phyloP scores from a whole-genome alignment of 53 echinoderm and acorn worm genomes.

The Antedon mediterranea region DNA sequence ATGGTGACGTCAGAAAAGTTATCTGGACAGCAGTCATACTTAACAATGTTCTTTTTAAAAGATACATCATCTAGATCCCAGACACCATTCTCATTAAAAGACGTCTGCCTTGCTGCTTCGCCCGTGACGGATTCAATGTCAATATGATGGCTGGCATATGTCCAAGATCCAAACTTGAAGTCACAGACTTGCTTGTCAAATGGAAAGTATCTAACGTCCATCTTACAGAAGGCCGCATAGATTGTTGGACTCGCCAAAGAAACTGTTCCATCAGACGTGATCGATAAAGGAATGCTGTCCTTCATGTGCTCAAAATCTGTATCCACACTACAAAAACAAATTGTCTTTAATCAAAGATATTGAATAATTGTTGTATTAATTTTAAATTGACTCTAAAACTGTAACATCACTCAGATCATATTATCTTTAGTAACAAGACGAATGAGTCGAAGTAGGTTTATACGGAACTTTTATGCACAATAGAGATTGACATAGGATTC shows the following conservation, averaged over 20 bases:
- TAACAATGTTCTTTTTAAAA: slow-evolving; percentile 7
- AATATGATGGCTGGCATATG: slow-evolving; percentile 17
- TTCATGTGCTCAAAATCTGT: slow-evolving; percentile 27
- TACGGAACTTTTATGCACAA: too few relatives aligned
- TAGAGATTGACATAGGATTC: too few relatives aligned
- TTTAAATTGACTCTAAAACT: too few relatives aligned
- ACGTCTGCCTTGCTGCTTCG: slow-evolving; percentile 2
- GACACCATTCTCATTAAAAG: slow-evolving; percentile 27
- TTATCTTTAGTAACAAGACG: too few relatives aligned
- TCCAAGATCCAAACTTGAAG: slow-evolving; percentile 24
- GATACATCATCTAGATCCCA: slow-evolving; percentile 16
- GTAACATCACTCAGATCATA: too few relatives aligned
- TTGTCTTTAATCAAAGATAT: too few relatives aligned
- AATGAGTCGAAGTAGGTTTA: too few relatives aligned
- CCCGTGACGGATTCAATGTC: slow-evolving; percentile 6
- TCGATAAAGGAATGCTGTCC: slow-evolving; percentile 11
- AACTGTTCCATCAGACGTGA: slow-evolving; percentile 5
- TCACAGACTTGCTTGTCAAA: slow-evolving; percentile 28
- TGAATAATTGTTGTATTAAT: too few relatives aligned
- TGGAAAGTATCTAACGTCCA: slow-evolving; percentile 24
- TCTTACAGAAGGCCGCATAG: slow-evolving; percentile 19
- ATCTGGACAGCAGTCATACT: slow-evolving; percentile 22
- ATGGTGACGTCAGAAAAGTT: slow-evolving; percentile 24
- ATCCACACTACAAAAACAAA: too few relatives aligned
- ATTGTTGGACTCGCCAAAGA: slow-evolving; percentile 19